Conservation (phyloP, 2,888 invertebrate genomes). For the Archaeoteleia sp. region DNA sequence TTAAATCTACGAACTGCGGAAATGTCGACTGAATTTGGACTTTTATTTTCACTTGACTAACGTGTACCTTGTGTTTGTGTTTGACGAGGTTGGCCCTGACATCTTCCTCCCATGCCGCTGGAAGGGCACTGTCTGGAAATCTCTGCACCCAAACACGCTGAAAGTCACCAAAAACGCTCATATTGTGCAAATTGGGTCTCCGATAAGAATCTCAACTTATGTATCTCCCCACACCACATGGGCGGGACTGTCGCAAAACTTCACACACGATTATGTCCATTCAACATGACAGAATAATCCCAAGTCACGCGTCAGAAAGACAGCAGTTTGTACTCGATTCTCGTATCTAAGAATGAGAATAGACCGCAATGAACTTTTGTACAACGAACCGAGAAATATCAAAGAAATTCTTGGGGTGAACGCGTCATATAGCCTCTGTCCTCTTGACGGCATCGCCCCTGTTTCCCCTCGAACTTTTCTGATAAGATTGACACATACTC, state of each 20-base stretch:
- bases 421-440: conserved; percentile 64
- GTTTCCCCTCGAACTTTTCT: too few species aligned
- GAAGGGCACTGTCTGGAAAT: conserved; percentile 92
- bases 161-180: conserved; percentile 93
- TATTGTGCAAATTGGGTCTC: conserved; percentile 47
- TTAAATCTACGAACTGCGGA: too few species aligned
- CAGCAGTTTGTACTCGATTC: not conserved
- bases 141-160: conserved; percentile 94
- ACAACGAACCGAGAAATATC: conserved; percentile 11
- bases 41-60: too few species aligned
- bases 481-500: too few species aligned
- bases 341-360: not conserved
- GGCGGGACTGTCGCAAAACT: conserved; percentile 27
- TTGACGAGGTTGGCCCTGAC: conserved; percentile 91
- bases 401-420: conserved; percentile 17
- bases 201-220: conserved; percentile 22
- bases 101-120: conserved; percentile 95
- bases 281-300: too few species aligned
- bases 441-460: conserved; percentile 65
- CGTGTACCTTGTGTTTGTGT: conserved; percentile 86
- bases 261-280: conserved; percentile 11
- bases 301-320: conserved; percentile 4
- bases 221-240: conserved; percentile 30
- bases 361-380: not conserved
- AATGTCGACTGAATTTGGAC: too few species aligned